Base-by-base conservation (phyloP, 2,113 vertebrate species). In the Onychostoma macrolepis region DNA sequence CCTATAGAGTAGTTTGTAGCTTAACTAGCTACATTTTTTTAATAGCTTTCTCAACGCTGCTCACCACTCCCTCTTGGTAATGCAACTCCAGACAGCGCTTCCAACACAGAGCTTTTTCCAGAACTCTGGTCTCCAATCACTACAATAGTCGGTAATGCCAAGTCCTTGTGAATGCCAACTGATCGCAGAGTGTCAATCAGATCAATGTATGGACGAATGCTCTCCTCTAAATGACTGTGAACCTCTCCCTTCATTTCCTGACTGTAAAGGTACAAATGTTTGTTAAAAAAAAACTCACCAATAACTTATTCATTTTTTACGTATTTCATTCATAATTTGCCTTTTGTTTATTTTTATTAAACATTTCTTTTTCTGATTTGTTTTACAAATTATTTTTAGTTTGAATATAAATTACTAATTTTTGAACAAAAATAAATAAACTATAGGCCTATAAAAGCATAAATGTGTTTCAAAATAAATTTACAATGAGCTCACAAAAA, bases 31-130 rank as follows among this genome's bases (percentile, higher is more conserved):
- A 50, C 13, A 50, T 50, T 50, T 50, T 43, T 50, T 17, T 0
- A 50, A 50, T 50, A 50, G 48, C 13, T 50, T 50, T 15, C 15
- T 5, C 13, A 50, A 17, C 15, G 4, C 48, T 50, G 4, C 91
- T 71, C 76, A 92, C 91, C 90, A 21, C 63, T 92, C 4, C 91
- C 91, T 45, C 91, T 86, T 67, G 91, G 91, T 26, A 92, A 74
- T 17, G 89, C 86, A 77, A 92, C 91, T 17, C 91, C 91, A 58
- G 91, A 92, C 41, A 92, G 85, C 4, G 91, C 88, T 85, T 92
- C 91, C 71, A 92, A 56, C 67, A 92, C 91, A 4, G 91, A 92
- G 87, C 91, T 92, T 87, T 92, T 92, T 41, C 91, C 91, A 0
- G 41, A 43, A 10, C 41, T 43, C 41, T 43, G 41, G 41, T 43